Base-by-base conservation (phyloP, 2,797 vertebrate species). In the Pachyuromys duprasi region DNA sequence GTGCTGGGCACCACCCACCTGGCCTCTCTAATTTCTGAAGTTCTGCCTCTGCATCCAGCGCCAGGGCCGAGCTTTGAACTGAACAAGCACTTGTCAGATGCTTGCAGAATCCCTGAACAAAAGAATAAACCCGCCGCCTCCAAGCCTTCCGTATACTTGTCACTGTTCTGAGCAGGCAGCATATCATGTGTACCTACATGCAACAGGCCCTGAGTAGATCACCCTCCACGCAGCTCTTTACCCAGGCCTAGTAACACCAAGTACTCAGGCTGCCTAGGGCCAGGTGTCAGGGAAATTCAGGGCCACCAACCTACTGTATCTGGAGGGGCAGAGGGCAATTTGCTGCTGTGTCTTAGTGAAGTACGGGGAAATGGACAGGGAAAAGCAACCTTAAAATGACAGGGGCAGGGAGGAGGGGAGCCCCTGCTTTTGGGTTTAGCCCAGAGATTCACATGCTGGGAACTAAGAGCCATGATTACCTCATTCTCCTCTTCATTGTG, bases 401-500 rank as follows among this genome's bases (percentile, higher is more conserved):
- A 8, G 39, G 24, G 33, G 1, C 0, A 1, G 36, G 6, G 22
- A 28, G 33, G 0, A 13, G 28, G 62, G 14, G 0, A 14, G 0
- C 5, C 22, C 26, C 75, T 36, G 26, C 18, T 28, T n/a, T 22
- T 70, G 20, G 55, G 53, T 28, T 42, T 79, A n/a, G 45, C 39
- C 39, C 14, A 22, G 45, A 26, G 53, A 86, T 31, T 2, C 3
- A 1, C 14, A 3, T 1, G 49, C 14, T 33, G 8, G n/a, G 22
- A 39, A 53, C 80, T 26, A 72, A 8, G 36, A 14, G 74, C 36
- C 49, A 55, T 0, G 1, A 90, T 97, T 97, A 99, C 99, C 99
- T 99, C 99, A 0, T 98, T 98, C 95, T 99, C 99, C 92, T 99
- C 99, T 97, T 99, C 99, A 0, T 99, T 99, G 98, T 99, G 99